Conservation (phyloP, 2,113 vertebrate genomes). For the Gallinago media region DNA sequence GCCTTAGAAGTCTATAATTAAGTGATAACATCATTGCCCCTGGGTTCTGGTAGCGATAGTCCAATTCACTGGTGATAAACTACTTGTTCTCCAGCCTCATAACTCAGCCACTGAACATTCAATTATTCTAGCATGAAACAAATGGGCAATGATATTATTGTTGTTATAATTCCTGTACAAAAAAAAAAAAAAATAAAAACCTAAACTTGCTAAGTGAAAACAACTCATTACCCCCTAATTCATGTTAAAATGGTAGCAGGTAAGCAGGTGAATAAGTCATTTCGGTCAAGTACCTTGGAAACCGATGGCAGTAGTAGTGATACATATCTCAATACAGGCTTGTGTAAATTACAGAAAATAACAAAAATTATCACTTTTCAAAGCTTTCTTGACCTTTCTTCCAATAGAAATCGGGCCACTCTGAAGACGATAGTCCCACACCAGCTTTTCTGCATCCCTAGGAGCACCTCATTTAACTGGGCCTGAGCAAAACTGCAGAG, state of each 20-base stretch:
- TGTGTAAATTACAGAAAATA: neutral
- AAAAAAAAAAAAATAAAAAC: neutral
- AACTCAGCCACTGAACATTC: neutral
- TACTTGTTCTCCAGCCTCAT: neutral
- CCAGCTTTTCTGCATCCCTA: neutral
- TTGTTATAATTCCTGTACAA: neutral
- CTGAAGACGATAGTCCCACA: neutral
- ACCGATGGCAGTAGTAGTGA: neutral
- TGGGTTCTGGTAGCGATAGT: neutral
- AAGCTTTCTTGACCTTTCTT: neutral
- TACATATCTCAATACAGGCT: neutral
- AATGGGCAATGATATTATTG: neutral
- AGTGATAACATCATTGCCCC: neutral
- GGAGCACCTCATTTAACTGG: neutral
- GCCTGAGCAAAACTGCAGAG: neutral
- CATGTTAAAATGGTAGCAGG: neutral
- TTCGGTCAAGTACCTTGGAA: neutral
- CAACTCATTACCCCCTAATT: neutral
- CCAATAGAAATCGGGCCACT: neutral
- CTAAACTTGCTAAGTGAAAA: neutral
- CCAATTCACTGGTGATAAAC: neutral
- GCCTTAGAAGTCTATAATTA: neutral
- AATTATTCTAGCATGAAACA: constrained; percentile 3
- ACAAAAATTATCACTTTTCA: neutral
- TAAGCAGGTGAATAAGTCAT: neutral